Base-by-base conservation (phyloP, 2,797 vertebrate species). In the Toxotes lorentzi region DNA sequence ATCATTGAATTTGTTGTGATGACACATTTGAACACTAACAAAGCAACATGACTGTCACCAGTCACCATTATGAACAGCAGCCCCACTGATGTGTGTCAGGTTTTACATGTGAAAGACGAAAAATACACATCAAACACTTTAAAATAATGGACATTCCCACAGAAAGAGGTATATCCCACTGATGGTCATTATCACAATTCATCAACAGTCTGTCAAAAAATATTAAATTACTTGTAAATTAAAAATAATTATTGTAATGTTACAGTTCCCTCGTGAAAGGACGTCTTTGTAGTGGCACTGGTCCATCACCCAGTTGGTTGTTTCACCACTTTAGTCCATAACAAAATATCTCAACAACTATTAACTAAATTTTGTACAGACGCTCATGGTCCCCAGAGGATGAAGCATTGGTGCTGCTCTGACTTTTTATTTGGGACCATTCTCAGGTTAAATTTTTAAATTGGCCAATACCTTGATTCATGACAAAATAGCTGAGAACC, bases 11-110 rank as follows among this genome's bases (percentile, higher is more conserved):
- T 67, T 71, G 66, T 13, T 48, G 57, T 63, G 24, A 60, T 88
- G 80, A 82, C 85, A 84, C 60, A 70, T 84, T 66, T 81, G 77
- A 82, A 65, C 23, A 27, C 47, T 38, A 80, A 74, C 81, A 76
- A 79, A 86, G 79, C 62, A 61, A 60, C 61, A 41, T 88, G 84
- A 88, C 79, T 79, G 86, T 84, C 88, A 86, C 48, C 82, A 82
- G 81, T 86, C 87, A 73, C 60, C 68, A 81, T 77, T 78, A 71
- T 43, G 67, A 85, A 71, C 70, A 77, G 50, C 62, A 65, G 57
- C 45, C 72, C 66, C 73, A 57, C 79, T 78, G 78, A 90, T 78
- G 62, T 45, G 74, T 84, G 86, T 87, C 87, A 79, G 78, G 75
- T 57, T 89, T 81, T 65, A 70, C 73, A 75, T 70, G 78, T 73